Evolutionary conservation across 2,888 invertebrate species (phyloP).

Genomic region (Adineta ricciae): DNA sequence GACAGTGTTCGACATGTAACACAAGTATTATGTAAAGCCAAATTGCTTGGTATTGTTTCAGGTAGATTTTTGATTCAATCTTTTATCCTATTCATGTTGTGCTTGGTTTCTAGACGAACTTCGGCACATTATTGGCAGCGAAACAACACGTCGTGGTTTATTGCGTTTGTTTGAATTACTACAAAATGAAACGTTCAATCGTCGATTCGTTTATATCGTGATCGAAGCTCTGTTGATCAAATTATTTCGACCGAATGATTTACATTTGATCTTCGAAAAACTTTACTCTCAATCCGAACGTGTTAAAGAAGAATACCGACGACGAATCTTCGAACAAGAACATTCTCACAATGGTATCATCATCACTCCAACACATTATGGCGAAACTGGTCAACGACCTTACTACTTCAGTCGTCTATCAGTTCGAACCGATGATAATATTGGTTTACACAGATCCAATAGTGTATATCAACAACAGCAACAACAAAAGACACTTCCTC

Average conservation of each 20-base stretch:
- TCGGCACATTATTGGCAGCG: conserved; percentile 75
- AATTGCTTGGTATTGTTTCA: conserved; percentile 70
- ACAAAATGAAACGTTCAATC: conserved; percentile 73
- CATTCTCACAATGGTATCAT: neutral
- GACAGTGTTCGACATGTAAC: conserved; percentile 63
- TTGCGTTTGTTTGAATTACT: conserved; percentile 75
- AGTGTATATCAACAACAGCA: neutral
- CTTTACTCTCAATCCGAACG: neutral
- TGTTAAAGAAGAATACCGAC: conserved; percentile 5
- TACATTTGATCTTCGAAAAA: conserved; percentile 20
- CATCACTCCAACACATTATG: neutral
- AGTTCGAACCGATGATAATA: neutral
- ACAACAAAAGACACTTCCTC: neutral
- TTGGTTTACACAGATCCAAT: neutral
- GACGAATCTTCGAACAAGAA: neutral
- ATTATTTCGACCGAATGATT: conserved; percentile 56
- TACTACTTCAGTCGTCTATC: conserved; percentile 13
- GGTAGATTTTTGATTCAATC: conserved; percentile 54
- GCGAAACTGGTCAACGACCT: neutral
- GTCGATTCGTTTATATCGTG: conserved; percentile 69
- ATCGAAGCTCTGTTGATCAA: conserved; percentile 69
- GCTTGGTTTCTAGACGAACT: conserved; percentile 62
- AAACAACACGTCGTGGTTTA: conserved; percentile 71
- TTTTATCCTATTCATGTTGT: too few relatives aligned
- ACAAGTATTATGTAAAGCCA: conserved; percentile 72